A percentile compares a stretch with the other conserved stretches of the same genome.
Evolutionary conservation across 2,888 invertebrate species (phyloP).

Genomic region (Drosophila borborema): DNA sequence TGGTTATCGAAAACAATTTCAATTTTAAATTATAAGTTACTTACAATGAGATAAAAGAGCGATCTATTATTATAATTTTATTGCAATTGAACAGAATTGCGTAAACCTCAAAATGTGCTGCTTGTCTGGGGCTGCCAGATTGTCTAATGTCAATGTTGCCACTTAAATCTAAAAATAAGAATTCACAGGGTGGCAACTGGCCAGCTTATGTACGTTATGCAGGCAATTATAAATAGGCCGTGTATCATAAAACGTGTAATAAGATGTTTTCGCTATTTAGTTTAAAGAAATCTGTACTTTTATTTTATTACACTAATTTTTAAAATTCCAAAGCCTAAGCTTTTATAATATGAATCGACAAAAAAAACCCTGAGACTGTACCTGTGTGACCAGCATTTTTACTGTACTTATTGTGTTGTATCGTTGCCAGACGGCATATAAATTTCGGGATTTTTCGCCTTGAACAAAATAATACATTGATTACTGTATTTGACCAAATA

Average conservation of each 20-base stretch:
- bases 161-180: background rate
- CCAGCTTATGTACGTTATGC: slow-evolving; percentile 39
- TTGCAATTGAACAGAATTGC: slow-evolving; percentile 74
- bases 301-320: no score
- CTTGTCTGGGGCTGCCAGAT: slow-evolving; percentile 39
- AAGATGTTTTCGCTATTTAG: no score
- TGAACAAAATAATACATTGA: slow-evolving; percentile 36
- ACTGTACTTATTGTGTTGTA: background rate
- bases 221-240: slow-evolving; percentile 35
- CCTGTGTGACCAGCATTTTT: slow-evolving; percentile 19
- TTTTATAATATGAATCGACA: no score
- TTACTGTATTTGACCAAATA: slow-evolving; percentile 18
- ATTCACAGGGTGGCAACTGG: slow-evolving; percentile 29
- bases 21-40: slow-evolving; percentile 11
- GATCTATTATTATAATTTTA: slow-evolving; percentile 19
- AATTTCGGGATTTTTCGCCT: slow-evolving; percentile 47
- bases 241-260: background rate
- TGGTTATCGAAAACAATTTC: background rate
- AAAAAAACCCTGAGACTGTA: slow-evolving; percentile 45
- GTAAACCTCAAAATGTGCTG: slow-evolving; percentile 83
- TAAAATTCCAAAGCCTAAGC: rapidly evolving
- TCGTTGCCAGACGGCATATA: slow-evolving; percentile 34
- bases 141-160: slow-evolving; percentile 27
- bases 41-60: slow-evolving; percentile 25
- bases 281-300: background rate